A percentile compares a stretch with the other conserved stretches of the same genome.
Conservation (phyloP, 1,140 invertebrate genomes). For the Pseudomyrmex gracilis region DNA sequence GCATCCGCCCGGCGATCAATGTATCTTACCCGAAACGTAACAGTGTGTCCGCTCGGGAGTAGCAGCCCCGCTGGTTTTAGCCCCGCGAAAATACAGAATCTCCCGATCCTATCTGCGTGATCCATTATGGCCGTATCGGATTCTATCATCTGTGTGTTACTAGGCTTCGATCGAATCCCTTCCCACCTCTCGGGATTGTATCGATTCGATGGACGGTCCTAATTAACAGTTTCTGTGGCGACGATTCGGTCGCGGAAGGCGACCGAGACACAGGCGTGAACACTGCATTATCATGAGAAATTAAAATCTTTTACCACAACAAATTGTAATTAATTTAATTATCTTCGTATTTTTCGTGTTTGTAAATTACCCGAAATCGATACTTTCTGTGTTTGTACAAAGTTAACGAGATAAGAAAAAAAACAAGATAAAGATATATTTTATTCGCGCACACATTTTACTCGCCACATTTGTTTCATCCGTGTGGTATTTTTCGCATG, state of each 20-base stretch:
- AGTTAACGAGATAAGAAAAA: too few species aligned
- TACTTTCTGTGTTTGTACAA: not conserved
- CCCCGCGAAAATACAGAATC: slow-evolving; percentile 42
- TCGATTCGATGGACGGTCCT: slow-evolving; percentile 43
- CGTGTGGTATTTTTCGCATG: not conserved
- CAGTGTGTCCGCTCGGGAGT: not conserved
- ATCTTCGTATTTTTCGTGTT: not conserved
- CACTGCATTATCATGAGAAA: not conserved
- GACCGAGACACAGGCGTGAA: slow-evolving; percentile 12
- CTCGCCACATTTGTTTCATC: not conserved
- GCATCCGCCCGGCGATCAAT: slow-evolving; percentile 55
- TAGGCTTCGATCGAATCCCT: slow-evolving; percentile 20
- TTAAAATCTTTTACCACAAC: not conserved
- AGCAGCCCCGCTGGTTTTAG: not conserved
- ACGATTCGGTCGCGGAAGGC: slow-evolving; percentile 5
- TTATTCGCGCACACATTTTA: not conserved
- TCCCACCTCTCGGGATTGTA: slow-evolving; percentile 27
- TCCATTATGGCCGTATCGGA: slow-evolving; percentile 43
- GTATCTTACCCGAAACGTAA: slow-evolving; percentile 41
- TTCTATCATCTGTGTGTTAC: slow-evolving; percentile 51
- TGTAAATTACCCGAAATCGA: not conserved
- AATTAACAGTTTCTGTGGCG: slow-evolving; percentile 42
- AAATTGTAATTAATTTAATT: not conserved
- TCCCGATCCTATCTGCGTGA: slow-evolving; percentile 41
- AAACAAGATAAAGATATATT: not conserved